Conservation (phyloP, 2,113 vertebrate genomes). For the Megaceryle maxima region DNA sequence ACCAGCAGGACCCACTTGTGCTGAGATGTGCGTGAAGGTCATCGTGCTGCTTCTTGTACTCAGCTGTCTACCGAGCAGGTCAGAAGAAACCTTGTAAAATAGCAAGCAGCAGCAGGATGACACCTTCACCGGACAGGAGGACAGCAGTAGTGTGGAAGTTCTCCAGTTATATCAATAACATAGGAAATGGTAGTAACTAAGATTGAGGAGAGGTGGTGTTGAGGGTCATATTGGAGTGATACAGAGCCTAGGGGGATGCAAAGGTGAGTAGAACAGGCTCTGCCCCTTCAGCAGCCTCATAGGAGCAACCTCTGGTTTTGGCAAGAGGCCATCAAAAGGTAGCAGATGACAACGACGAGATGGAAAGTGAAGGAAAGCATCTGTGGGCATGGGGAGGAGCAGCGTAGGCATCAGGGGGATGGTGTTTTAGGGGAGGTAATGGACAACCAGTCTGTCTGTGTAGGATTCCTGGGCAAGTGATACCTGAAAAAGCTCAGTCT, state of each 20-base stretch:
- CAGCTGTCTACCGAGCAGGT: neutral
- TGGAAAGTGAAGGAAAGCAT: neutral
- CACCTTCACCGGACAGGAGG: neutral
- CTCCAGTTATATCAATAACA: neutral
- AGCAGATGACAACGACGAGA: rapidly evolving
- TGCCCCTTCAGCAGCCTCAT: rapidly evolving
- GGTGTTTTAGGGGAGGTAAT: neutral
- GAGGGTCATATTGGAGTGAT: neutral
- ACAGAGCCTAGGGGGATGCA: neutral
- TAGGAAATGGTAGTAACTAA: neutral
- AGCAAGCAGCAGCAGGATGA: neutral
- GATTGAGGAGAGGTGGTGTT: neutral
- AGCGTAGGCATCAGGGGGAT: neutral
- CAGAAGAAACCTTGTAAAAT: neutral
- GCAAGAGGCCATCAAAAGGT: neutral
- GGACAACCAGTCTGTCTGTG: neutral
- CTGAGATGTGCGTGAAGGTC: neutral
- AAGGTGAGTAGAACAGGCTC: neutral
- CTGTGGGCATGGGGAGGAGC: neutral
- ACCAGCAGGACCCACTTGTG: neutral
- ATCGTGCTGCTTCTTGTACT: neutral
- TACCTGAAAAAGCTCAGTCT: neutral
- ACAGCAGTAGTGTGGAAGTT: neutral
- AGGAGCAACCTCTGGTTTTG: neutral
- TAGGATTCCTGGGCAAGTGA: neutral